Evolutionary conservation across 2,888 invertebrate genomes (phyloP).

Genomic region (Polydrusus pterygomalis): DNA sequence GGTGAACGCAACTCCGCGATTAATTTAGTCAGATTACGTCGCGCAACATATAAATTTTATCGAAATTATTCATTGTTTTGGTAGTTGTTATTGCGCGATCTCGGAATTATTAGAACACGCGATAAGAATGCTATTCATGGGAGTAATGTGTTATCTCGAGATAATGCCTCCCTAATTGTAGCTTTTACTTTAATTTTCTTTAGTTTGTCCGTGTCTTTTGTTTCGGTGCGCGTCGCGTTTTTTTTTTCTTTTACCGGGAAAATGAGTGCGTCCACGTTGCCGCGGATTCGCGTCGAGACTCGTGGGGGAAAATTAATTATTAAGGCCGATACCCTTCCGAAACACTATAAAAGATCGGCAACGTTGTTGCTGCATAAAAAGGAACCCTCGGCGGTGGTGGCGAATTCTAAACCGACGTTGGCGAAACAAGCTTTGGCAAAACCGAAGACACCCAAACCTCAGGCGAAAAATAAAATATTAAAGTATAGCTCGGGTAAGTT

Average conservation of each 20-base stretch:
- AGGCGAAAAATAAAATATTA: slow-evolving; percentile 32
- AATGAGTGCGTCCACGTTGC: slow-evolving; percentile 66
- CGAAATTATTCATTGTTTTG: slow-evolving; percentile 39
- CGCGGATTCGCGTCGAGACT: slow-evolving; percentile 69
- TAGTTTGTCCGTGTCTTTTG: slow-evolving; percentile 13
- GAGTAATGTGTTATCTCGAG: slow-evolving; percentile 42
- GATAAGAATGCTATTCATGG: slow-evolving; percentile 46
- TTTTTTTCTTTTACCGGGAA: slow-evolving; percentile 38
- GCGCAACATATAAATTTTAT: slow-evolving; percentile 36
- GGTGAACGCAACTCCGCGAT: slow-evolving; percentile 27
- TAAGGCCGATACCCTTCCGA: slow-evolving; percentile 63
- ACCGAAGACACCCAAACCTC: slow-evolving; percentile 35
- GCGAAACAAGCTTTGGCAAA: background rate
- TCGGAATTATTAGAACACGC: slow-evolving; percentile 18
- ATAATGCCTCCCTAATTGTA: slow-evolving; percentile 43
- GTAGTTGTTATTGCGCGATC: slow-evolving; percentile 40
- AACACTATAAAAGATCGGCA: slow-evolving; percentile 58
- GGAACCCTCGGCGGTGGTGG: slow-evolving; percentile 36
- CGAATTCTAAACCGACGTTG: slow-evolving; percentile 1
- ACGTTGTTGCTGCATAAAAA: slow-evolving; percentile 56
- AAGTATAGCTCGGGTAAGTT: slow-evolving; percentile 39
- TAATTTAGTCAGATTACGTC: slow-evolving; percentile 27
- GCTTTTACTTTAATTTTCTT: slow-evolving; percentile 8
- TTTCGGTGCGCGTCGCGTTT: slow-evolving; percentile 31
- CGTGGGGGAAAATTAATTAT: slow-evolving; percentile 65